Evolutionary conservation across 2,113 vertebrate species (phyloP).

Genomic region (Pterocles gutturalis): DNA sequence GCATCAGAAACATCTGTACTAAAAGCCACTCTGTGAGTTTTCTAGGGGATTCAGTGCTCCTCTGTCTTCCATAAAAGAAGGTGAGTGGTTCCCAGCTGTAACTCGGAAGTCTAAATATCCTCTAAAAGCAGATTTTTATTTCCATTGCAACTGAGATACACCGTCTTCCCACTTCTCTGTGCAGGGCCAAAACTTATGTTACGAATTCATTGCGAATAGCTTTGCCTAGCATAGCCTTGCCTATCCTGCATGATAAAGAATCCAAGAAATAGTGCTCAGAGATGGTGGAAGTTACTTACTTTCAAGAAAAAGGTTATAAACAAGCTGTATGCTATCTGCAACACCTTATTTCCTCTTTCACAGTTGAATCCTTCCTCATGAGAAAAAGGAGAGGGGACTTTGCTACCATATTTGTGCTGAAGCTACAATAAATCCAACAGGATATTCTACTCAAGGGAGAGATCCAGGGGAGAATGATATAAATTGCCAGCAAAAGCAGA

Average conservation of each 20-base stretch:
- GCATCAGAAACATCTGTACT: not conserved
- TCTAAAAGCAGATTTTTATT: slow-evolving; percentile 16
- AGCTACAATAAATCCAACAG: slow-evolving; percentile 43
- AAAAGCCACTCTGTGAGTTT: not conserved
- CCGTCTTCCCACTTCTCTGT: not conserved
- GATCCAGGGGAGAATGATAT: not conserved
- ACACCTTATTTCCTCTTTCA: slow-evolving; percentile 25
- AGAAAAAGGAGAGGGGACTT: slow-evolving; percentile 19
- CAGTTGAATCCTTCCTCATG: not conserved
- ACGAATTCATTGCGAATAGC: not conserved
- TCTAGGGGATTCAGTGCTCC: not conserved
- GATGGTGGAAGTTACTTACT: not conserved
- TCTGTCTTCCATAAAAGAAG: not conserved
- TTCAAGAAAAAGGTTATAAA: not conserved
- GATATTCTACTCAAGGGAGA: slow-evolving; percentile 41
- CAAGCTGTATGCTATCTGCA: not conserved
- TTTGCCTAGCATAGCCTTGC: not conserved
- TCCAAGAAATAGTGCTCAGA: not conserved
- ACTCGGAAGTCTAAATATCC: not conserved
- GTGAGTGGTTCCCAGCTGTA: not conserved
- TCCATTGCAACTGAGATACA: not conserved
- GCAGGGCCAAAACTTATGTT: not conserved
- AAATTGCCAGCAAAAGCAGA: slow-evolving; percentile 58
- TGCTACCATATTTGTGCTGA: slow-evolving; percentile 19
- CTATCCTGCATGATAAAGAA: not conserved